Percentiles rank a stretch among this genome's conserved stretches.
Conservation (phyloP, 2,113 vertebrate genomes). For the Oncorhynchus kisutch region DNA sequence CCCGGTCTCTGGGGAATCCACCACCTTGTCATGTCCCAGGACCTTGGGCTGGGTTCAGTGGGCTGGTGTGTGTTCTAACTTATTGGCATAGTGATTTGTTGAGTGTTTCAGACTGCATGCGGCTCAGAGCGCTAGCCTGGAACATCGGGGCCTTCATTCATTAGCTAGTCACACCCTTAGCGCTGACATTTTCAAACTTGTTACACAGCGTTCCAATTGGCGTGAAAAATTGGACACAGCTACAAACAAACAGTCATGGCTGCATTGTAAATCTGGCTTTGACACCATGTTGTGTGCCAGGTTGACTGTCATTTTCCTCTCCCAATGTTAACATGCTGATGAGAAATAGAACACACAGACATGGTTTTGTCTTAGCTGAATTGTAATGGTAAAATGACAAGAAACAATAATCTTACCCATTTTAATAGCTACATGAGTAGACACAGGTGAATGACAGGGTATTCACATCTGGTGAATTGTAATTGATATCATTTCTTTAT, state of each 20-base stretch:
- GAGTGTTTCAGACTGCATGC: conserved; percentile 49
- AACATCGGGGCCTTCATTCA: conserved; percentile 67
- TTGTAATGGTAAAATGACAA: not conserved
- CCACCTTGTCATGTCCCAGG: conserved; percentile 64
- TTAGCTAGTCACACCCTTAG: conserved; percentile 70
- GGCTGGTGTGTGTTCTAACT: conserved; percentile 29
- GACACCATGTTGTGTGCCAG: conserved; percentile 20
- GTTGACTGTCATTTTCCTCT: conserved; percentile 6
- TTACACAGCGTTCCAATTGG: conserved; percentile 65
- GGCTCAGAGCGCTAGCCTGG: conserved; percentile 55
- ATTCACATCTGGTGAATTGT: not conserved
- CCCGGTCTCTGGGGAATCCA: conserved; percentile 57
- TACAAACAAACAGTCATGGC: conserved; percentile 28
- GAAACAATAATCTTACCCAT: not conserved
- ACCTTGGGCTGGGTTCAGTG: conserved; percentile 42
- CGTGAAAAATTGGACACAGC: conserved; percentile 61
- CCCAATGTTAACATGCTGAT: not conserved
- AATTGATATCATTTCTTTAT: not conserved
- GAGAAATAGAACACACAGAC: not conserved
- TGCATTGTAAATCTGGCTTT: conserved; percentile 35
- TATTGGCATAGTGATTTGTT: conserved; percentile 59
- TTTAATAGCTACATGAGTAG: not conserved
- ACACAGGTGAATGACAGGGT: not conserved
- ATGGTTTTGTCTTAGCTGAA: not conserved
- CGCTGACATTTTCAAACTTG: conserved; percentile 74